phyloP scores from a whole-genome alignment of 2,797 vertebrate species.

The Loris lydekkerianus region DNA sequence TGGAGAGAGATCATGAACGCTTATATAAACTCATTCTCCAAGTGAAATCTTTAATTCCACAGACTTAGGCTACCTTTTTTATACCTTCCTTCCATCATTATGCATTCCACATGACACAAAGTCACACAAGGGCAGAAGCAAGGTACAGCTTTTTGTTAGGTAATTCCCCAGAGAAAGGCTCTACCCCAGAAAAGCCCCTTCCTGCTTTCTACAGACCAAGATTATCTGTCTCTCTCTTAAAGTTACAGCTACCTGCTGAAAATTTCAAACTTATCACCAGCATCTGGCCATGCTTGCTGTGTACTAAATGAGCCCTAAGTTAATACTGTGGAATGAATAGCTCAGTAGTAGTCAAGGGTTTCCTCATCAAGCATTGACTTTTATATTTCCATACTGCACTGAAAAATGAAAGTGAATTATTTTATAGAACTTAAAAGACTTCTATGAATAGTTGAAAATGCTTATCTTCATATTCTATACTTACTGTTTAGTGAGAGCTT shows the following conservation, averaged over 20 bases:
- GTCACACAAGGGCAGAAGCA: not conserved
- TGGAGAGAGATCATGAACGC: not conserved
- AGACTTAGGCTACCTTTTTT: not conserved
- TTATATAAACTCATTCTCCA: not conserved
- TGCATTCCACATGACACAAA: not conserved
- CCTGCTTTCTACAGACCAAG: too few relatives aligned
- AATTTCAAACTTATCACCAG: not conserved
- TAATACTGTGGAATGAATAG: not conserved
- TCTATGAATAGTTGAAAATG: not conserved
- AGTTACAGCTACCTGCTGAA: too few relatives aligned
- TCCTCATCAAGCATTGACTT: slow-evolving; percentile 43
- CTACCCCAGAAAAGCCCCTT: too few relatives aligned
- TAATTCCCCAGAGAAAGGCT: too few relatives aligned
- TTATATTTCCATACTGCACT: not conserved
- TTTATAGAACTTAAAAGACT: slow-evolving; percentile 41
- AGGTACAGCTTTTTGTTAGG: not conserved
- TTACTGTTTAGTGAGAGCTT: slow-evolving; percentile 10
- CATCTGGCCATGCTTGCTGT: not conserved
- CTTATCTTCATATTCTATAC: not conserved
- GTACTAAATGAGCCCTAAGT: not conserved
- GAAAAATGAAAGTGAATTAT: slow-evolving; percentile 17
- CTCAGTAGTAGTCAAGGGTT: not conserved
- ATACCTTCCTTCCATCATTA: not conserved
- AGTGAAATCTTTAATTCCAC: not conserved
- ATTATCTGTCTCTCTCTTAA: too few relatives aligned